Evolutionary conservation across 2,113 vertebrate species (phyloP).

Genomic region (Pitta sordida): DNA sequence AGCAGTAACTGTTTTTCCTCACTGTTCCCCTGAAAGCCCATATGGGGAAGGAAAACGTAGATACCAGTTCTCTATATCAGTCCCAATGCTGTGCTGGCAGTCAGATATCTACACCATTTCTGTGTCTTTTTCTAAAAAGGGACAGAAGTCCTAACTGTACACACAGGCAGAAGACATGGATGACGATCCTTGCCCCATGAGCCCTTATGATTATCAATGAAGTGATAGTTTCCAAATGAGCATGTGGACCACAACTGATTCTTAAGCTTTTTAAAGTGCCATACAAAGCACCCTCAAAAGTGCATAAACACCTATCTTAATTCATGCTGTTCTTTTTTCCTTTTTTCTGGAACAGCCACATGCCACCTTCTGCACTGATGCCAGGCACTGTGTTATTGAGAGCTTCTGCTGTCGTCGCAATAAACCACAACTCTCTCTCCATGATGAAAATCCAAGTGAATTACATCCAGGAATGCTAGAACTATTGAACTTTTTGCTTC

Average conservation of each 20-base stretch:
- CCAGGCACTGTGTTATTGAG: neutral
- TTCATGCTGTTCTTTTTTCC: neutral
- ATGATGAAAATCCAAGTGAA: neutral
- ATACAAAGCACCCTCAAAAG: neutral
- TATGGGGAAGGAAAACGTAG: neutral
- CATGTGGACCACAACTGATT: neutral
- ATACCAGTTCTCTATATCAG: neutral
- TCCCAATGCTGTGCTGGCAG: neutral
- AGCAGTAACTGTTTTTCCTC: slow-evolving; percentile 6
- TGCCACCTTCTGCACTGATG: neutral
- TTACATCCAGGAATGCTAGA: neutral
- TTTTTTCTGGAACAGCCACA: neutral
- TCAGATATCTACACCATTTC: neutral
- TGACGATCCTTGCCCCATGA: neutral
- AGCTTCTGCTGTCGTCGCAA: neutral
- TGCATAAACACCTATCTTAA: neutral
- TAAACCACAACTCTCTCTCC: neutral
- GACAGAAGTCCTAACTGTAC: neutral
- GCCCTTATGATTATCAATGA: neutral
- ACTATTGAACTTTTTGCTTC: neutral
- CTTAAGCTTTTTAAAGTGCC: neutral
- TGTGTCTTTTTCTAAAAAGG: neutral
- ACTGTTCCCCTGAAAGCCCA: neutral
- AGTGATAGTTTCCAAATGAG: neutral
- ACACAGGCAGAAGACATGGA: fast-evolving